Evolutionary conservation across 2,888 invertebrate species (phyloP), one percentile per base, ranked within the genome.

Genomic region (Merodon equestris): DNA sequence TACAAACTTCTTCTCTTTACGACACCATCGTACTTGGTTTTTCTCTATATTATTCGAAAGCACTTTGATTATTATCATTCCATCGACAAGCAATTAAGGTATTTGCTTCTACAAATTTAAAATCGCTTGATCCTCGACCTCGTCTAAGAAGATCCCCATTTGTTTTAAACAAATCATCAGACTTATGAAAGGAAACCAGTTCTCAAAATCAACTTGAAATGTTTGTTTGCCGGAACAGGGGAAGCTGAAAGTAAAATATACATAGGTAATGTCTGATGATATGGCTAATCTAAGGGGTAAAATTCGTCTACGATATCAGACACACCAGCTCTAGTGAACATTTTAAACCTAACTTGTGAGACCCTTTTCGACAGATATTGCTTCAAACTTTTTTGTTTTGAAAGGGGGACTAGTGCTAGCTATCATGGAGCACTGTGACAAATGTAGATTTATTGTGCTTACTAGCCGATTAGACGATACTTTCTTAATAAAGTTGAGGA

Each of bases 21-120:
- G 54, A 42, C 81, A 81, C 79, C 81, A 82, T 53, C 79, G 53
- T n/a, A 81, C 56, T n/a, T 67, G 82, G 40, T 66, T 68, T 27
- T 77, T 50, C 61, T 66, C 72, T 60, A 19, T 40, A 67, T 72
- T 66, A 42, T 81, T 81, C n/a, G 81, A 83, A 15, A 82, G 19
- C 1, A 83, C 48, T 76, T 82, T 67, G 12, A 82, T 77, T 76
- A 51, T 82, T 82, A 45, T 82, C 82, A 48, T 75, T 77, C 81
- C 77, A 82, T 38, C 77, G 77, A 51, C 81, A 82, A 66, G 72
- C 73, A 81, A 81, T 54, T 19, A 82, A 68, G 45, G 70, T 75
- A 27, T 73, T 38, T 36, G 57, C 61, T 60, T 56, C 48, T 45
- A 77, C 77, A 71, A 19, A 73, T 74, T 74, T 79, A 9, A 75